A percentile compares a stretch with the other conserved stretches of the same genome.
Conservation (phyloP, 2,888 invertebrate species). For the Mesorhabditis sp. region DNA sequence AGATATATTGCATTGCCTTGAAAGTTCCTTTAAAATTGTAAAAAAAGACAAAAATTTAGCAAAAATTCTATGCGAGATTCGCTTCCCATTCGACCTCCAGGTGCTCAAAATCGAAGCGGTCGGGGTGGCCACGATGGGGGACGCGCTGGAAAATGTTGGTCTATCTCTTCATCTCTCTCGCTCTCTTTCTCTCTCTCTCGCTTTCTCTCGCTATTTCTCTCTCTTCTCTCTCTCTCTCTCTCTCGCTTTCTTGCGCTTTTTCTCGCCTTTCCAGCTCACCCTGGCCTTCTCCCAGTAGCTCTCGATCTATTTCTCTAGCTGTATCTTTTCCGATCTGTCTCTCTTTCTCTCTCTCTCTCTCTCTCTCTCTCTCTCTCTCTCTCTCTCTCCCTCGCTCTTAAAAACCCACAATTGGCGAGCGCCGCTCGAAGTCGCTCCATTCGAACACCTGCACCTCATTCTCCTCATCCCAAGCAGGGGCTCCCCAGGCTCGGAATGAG, state of each 20-base stretch:
- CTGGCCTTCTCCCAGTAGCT: no score
- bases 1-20: no score
- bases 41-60: no score
- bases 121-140: conserved; percentile 2
- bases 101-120: neutral
- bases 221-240: no score
- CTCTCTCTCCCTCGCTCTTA: neutral
- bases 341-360: no score
- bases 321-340: no score
- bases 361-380: no score
- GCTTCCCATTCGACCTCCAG: conserved; percentile 3
- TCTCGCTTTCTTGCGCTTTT: no score
- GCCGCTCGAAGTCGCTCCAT: neutral
- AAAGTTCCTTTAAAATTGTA: no score
- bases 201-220: no score
- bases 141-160: neutral
- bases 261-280: no score
- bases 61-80: neutral
- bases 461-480: neutral
- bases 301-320: no score
- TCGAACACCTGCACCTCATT: neutral
- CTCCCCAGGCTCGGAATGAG: conserved; percentile 3
- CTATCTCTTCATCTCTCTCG: neutral
- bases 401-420: neutral
- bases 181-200: neutral